Base-by-base conservation (phyloP, 2,113 vertebrate species). In the Callithrix jacchus region DNA sequence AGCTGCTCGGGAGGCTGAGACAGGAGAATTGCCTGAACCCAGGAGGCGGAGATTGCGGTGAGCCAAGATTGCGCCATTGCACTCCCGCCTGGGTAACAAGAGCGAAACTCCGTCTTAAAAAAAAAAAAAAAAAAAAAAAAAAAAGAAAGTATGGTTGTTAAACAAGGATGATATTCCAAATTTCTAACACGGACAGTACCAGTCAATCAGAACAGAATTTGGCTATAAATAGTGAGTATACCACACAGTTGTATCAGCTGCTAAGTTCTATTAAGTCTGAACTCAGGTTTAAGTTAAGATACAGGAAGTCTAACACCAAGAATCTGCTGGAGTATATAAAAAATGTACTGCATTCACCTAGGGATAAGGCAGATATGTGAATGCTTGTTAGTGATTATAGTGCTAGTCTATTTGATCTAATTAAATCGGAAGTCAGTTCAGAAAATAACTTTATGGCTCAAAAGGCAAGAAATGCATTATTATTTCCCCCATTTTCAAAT, bases 381-480 rank as follows among this genome's bases (percentile, higher is more conserved):
- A 66, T 35, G 10, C 49, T 45, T 8, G 10, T 68, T 52, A 87
- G 64, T 73, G 45, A 82, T 68, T 47, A 77, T 18, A 54, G 25
- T 76, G 7, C 56, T 61, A 61, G 82, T 87, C 11, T 81, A 27
- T 79, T 49, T 86, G n/a, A 49, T 89, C 37, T 87, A 89, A 95
- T 74, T 93, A 49, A 96, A 77, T n/a, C 56, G 56, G 32, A 97
- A 95, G 35, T 92, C 70, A 96, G 82, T 71, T 66, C 70, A 91
- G 79, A 96, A 92, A 94, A 87, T 81, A 94, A 93, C 81, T 87
- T 89, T 54, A 74, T 89, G 49, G 54, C 13, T 80, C 56, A 80
- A 76, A 64, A 86, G 58, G 49, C 25, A 84, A 74, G 70, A 61
- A 58, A 20, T 11, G 21, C 17, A 18, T 6, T 91, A 73, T 86